Conservation (phyloP, 2,113 vertebrate genomes). For the Bubo scandiacus region DNA sequence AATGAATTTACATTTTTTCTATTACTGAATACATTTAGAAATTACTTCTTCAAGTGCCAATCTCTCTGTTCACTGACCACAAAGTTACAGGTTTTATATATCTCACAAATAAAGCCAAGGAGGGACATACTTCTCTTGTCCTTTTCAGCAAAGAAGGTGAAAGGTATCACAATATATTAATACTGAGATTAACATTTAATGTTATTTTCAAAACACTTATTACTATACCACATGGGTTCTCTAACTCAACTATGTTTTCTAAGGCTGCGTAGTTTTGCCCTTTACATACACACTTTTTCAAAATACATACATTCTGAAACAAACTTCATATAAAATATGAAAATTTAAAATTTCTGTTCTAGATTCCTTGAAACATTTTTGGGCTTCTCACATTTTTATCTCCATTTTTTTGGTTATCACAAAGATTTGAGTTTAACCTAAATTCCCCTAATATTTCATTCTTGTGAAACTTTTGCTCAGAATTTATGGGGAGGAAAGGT, state of each 20-base stretch:
- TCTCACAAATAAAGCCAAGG: neutral
- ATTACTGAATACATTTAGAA: neutral
- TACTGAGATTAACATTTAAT: neutral
- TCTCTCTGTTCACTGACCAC: neutral
- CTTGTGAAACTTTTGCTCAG: neutral
- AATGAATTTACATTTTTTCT: neutral
- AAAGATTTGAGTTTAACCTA: neutral
- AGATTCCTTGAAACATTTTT: neutral
- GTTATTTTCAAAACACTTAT: neutral
- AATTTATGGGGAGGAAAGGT: neutral
- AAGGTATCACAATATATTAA: neutral
- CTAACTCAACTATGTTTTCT: neutral
- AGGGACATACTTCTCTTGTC: neutral
- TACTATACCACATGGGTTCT: neutral
- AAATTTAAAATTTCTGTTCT: neutral
- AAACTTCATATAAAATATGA: neutral
- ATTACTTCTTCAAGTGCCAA: neutral
- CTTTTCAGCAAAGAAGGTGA: neutral
- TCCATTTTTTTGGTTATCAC: neutral
- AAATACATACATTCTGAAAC: neutral
- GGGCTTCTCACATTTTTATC: neutral
- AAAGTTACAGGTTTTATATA: neutral
- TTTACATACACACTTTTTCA: neutral
- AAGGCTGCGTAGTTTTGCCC: neutral
- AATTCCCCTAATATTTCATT: neutral